Base-by-base conservation (phyloP, 2,797 vertebrate genomes). In the Bovichtus diacanthus region DNA sequence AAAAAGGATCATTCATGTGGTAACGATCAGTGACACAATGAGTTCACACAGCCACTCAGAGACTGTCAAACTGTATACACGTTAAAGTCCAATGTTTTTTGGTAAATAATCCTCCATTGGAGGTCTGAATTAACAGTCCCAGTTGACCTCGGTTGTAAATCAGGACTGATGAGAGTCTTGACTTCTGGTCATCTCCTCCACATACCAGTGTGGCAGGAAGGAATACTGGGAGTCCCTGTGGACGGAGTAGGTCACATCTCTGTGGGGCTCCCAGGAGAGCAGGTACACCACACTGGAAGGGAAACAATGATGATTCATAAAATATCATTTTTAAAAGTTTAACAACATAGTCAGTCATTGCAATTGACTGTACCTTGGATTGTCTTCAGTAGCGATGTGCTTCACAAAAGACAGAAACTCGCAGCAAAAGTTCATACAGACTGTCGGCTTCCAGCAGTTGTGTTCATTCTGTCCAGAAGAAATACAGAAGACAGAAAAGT, bases 371-470 rank as follows among this genome's bases (percentile, higher is more conserved):
- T 84, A 97, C 97, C 94, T 92, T 25, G 95, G 95, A 82, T 96
- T 82, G 80, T 98, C 96, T 71, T 96, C 94, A 18, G 92, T 94
- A 3, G 92, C 95, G 27, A 93, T 90, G 11, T 46, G 88, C 89
- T 96, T 96, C 68, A 96, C 92, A 76, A 96, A 97, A 39, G 93
- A 95, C 84, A 98, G 93, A 87, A 97, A 97, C 27, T 97, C 96
- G 0, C 90, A 92, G 82, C 96, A 97, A 83, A 98, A 98, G 90
- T 98, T 98, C 96, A 98, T 97, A 58, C 97, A 98, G 61, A 98
- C 97, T 0, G 96, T 97, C 3, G 97, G 97, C 59, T 95, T 97
- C 97, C 97, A 98, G 94, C 96, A 96, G 58, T 96, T 95, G 8
- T 76, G 83, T 84, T 98, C 97, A 16, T 92, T 94, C 97, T 98